Evolutionary conservation across 2,113 vertebrate genomes (phyloP), one percentile per base, ranked within the genome.

Genomic region (Athene noctua): DNA sequence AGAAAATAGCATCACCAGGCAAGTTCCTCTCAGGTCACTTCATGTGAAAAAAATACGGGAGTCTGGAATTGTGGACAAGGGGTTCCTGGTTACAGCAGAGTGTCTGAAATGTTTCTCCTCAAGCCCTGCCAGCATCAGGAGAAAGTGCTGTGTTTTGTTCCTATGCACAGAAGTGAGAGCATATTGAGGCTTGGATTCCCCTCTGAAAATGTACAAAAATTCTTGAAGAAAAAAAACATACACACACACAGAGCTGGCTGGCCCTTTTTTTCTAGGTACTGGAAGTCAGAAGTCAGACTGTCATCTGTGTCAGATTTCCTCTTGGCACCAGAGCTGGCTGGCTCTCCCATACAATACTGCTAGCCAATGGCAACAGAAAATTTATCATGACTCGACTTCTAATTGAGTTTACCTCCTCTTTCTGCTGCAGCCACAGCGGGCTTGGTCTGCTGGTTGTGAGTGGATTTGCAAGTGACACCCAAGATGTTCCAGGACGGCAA

Each of bases 351-450:
- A 79, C 81, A 65, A 75, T 66, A 32, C 29, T 15, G 62, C 62
- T 44, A 40, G 96, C 97, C 97, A 97, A 96, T 1, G 88, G 92
- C 96, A 97, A 97, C 96, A 95, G 86, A 80, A 94, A 93, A 87
- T 90, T 79, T 75, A 80, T 89, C 92, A 92, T 38, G 58, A 68
- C 65, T 95, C 2, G 10, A 16, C 62, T 95, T 34, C 67, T 72
- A 27, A 86, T 86, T 36, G 65, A 66, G 85, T 94, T 95, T 79
- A 55, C 86, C 79, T 80, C 66, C 32, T 77, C 80, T 83, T 91
- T 88, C 88, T 79, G 83, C 63, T 26, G 67, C 62, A 88, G 58
- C 47, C 65, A 54, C 88, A 65, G 25, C 63, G 84, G 51, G 36
- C 40, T 80, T 40, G 15, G 44, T 59, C 34, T 74, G 38, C 90